Evolutionary conservation across 1,140 invertebrate species (phyloP).

Genomic region (Stegodyphus mimosarum): DNA sequence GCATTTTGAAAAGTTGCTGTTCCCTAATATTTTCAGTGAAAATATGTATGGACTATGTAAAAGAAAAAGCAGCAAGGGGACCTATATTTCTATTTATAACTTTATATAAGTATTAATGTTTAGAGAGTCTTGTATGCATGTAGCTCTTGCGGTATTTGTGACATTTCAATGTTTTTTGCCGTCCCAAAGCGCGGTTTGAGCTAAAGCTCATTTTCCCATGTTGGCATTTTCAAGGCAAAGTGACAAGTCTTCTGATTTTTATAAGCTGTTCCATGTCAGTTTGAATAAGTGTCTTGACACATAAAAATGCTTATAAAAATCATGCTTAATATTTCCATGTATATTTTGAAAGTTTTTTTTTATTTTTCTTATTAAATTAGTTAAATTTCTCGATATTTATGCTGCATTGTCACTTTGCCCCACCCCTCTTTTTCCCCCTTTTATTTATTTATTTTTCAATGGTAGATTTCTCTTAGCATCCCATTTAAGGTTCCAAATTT

Average conservation of each 20-base stretch:
- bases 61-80: conserved; percentile 56
- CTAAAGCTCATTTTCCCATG: conserved; percentile 48
- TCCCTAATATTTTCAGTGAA: conserved; percentile 22
- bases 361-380: not conserved
- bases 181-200: conserved; percentile 56
- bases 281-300: no score
- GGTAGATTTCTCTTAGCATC: conserved; percentile 21
- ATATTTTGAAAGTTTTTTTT: not conserved
- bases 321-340: no score
- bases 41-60: conserved; percentile 30
- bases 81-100: conserved; percentile 60
- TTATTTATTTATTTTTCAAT: conserved; percentile 7
- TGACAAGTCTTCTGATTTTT: conserved; percentile 1
- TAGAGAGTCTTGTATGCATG: conserved; percentile 48
- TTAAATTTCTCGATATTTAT: no score
- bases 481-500: conserved; percentile 43
- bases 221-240: conserved; percentile 56
- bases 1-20: conserved; percentile 37
- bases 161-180: conserved; percentile 59
- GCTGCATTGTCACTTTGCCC: conserved; percentile 39
- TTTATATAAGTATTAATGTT: conserved; percentile 60
- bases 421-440: no score
- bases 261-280: no score
- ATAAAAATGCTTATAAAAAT: no score
- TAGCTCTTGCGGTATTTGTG: conserved; percentile 55